These are phyloP conservation scores for Sminthurinus signatus DNA, from an alignment of 1,140 invertebrate genomes.

Conservation along the genomic window DNA sequence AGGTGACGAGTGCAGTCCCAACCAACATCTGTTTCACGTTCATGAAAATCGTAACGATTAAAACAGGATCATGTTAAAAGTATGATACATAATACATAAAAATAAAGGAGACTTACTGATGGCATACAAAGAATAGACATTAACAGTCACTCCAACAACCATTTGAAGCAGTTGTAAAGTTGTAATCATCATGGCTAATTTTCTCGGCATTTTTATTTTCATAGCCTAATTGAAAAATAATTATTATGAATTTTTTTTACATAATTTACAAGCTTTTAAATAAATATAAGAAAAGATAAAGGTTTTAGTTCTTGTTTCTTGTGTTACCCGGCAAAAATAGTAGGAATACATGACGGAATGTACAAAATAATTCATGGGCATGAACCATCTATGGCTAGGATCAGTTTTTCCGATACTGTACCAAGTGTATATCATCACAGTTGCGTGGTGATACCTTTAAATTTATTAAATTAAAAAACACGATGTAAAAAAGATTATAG, in stretches of 20 bases:
- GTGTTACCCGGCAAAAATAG: conserved; percentile 50
- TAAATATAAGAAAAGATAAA: neutral
- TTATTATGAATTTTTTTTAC: conserved; percentile 12
- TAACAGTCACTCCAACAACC: conserved; percentile 55
- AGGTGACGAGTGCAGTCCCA: conserved; percentile 74
- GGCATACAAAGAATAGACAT: conserved; percentile 32
- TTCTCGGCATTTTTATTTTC: conserved; percentile 32
- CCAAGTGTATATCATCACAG: too few relatives aligned
- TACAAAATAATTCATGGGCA: conserved; percentile 50
- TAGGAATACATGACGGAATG: conserved; percentile 50
- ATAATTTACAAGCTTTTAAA: conserved; percentile 5
- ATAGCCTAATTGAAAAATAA: conserved; percentile 26
- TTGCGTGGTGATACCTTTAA: too few relatives aligned
- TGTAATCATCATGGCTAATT: conserved; percentile 80
- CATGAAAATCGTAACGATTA: too few relatives aligned
- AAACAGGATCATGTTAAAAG: too few relatives aligned
- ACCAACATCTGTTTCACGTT: conserved; percentile 54
- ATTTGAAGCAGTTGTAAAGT: conserved; percentile 88
- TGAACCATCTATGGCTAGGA: neutral
- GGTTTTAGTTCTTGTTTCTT: neutral
- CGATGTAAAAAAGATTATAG: too few relatives aligned
- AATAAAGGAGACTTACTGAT: too few relatives aligned
- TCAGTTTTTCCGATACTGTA: too few relatives aligned
- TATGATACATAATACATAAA: too few relatives aligned
- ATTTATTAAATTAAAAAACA: too few relatives aligned